phyloP scores from a whole-genome alignment of 2,113 vertebrate genomes.

The Gulo gulo region DNA sequence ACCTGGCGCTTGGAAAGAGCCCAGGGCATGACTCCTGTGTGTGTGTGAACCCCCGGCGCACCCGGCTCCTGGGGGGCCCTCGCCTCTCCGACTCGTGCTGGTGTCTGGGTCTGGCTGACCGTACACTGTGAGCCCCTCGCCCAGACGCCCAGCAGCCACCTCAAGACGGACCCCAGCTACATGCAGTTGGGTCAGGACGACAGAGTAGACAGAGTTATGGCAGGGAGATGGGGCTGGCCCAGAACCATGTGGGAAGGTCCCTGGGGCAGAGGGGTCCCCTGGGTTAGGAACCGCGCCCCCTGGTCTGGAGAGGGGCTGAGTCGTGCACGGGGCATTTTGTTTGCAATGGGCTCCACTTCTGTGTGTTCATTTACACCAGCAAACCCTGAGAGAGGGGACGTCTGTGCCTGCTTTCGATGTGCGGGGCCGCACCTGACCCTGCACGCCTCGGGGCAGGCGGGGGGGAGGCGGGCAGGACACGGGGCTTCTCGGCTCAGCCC shows the following conservation, averaged over 20 bases:
- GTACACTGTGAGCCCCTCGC: accelerated
- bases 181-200: accelerated
- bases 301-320: neutral
- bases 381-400: neutral
- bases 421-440: neutral
- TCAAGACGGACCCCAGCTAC: accelerated
- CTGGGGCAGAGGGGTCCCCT: neutral
- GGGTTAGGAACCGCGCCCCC: neutral
- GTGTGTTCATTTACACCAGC: neutral
- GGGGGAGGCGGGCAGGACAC: neutral
- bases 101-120: too few relatives aligned
- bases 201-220: accelerated
- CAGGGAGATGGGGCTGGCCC: too few relatives aligned
- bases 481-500: neutral
- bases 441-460: neutral
- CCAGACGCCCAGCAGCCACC: neutral
- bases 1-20: accelerated
- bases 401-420: accelerated
- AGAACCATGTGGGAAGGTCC: neutral
- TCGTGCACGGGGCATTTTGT: accelerated
- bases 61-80: neutral
- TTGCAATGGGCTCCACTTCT: accelerated
- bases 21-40: accelerated
- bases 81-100: accelerated
- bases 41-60: accelerated